Percentiles rank a stretch among this genome's conserved stretches.
These are phyloP conservation scores for Muntiacus muntjak DNA, from an alignment of 2,113 vertebrate species.

Conservation along the genomic window DNA sequence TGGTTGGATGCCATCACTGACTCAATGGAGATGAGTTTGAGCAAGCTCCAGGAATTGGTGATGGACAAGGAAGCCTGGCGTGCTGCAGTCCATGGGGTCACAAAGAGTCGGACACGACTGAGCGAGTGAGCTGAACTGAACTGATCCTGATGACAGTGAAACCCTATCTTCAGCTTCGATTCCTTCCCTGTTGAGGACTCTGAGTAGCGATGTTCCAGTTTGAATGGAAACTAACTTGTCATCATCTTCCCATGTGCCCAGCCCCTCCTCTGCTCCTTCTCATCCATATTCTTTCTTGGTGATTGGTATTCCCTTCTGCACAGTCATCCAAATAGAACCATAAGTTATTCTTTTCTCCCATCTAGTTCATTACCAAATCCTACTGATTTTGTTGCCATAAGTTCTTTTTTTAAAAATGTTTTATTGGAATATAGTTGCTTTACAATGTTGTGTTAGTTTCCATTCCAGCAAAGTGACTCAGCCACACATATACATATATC, in stretches of 20 bases:
- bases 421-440: not conserved
- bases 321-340: not conserved
- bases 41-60: not conserved
- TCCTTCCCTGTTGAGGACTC: not conserved
- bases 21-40: not conserved
- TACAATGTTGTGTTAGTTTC: not conserved
- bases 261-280: not conserved
- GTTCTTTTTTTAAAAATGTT: not conserved
- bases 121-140: not conserved
- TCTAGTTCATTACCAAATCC: not conserved
- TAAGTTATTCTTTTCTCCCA: not conserved
- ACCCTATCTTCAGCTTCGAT: not conserved
- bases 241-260: not conserved
- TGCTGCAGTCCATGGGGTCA: not conserved
- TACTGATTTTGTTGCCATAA: not conserved
- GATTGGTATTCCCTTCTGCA: not conserved
- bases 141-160: not conserved
- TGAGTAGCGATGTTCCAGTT: not conserved
- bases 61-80: not conserved
- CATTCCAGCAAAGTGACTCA: not conserved
- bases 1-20: not conserved
- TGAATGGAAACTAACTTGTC: not conserved
- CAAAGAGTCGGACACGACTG: not conserved
- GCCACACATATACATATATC: not conserved
- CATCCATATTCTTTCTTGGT: not conserved